Evolutionary conservation across 2,797 vertebrate genomes (phyloP).

Genomic region (Gastrophryne carolinensis): DNA sequence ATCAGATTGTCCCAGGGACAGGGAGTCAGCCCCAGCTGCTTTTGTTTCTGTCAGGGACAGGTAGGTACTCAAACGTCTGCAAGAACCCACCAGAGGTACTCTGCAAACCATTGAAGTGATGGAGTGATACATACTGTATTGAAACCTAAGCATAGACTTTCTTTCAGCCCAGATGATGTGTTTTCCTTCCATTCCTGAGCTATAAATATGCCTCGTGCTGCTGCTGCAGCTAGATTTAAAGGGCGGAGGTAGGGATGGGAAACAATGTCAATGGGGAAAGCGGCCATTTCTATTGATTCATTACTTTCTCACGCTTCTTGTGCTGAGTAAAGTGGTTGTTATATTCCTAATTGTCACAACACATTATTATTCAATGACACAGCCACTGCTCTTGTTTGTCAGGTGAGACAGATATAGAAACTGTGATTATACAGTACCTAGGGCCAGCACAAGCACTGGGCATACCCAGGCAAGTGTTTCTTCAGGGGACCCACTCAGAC

Average conservation of each 20-base stretch:
- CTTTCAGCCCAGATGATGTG: conserved; percentile 35
- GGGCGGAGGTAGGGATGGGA: conserved; percentile 15
- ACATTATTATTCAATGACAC: not conserved
- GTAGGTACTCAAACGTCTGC: no score
- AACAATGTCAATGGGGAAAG: conserved; percentile 15
- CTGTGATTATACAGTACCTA: not conserved
- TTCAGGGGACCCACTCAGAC: no score
- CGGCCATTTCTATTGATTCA: conserved; percentile 3
- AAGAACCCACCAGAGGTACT: no score
- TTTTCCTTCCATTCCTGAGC: conserved; percentile 29
- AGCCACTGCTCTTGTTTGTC: not conserved
- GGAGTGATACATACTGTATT: no score
- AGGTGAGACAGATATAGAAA: not conserved
- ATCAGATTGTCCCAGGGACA: no score
- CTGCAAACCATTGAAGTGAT: no score
- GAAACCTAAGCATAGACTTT: no score
- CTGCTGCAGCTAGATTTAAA: conserved; percentile 31
- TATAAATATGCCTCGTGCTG: conserved; percentile 41
- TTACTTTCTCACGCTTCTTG: conserved; percentile 31
- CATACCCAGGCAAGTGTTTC: no score
- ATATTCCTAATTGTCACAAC: not conserved
- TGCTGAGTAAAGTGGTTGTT: not conserved
- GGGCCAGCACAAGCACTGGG: no score
- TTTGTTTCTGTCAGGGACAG: no score
- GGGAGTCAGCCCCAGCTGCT: no score